Conservation (phyloP, 2,888 invertebrate species). For the Proisotoma minuta region DNA sequence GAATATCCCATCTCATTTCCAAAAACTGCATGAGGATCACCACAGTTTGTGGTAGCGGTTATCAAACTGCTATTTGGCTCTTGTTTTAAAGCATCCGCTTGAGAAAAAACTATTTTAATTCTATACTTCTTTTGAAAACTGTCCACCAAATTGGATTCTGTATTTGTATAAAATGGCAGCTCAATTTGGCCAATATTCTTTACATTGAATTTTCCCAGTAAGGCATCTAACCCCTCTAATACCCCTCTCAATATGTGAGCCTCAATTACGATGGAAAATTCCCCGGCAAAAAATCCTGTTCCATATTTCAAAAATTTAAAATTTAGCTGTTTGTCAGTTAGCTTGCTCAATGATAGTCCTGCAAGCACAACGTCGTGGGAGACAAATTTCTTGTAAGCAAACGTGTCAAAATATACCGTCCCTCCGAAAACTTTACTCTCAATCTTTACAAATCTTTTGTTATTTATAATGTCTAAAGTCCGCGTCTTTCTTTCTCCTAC, state of each 20-base stretch:
- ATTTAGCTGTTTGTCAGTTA: neutral
- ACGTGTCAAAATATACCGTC: conserved; percentile 18
- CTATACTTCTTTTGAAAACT: conserved; percentile 16
- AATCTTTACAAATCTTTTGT: neutral
- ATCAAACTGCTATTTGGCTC: conserved; percentile 15
- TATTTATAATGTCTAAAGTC: neutral
- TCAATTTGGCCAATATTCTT: conserved; percentile 21
- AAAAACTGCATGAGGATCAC: conserved; percentile 27
- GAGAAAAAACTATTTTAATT: conserved; percentile 16
- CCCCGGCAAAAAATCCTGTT: conserved; percentile 35
- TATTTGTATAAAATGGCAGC: conserved; percentile 28
- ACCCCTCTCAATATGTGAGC: conserved; percentile 22
- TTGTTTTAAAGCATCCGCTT: conserved; percentile 31
- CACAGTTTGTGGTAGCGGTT: conserved; percentile 33
- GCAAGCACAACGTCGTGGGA: conserved; percentile 23
- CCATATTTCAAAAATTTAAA: conserved; percentile 40
- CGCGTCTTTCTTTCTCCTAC: conserved; percentile 26
- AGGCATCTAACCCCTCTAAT: conserved; percentile 27
- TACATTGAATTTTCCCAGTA: conserved; percentile 14
- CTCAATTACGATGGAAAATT: conserved; percentile 17
- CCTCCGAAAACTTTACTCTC: neutral
- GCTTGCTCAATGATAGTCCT: conserved; percentile 13
- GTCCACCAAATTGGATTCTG: conserved; percentile 1
- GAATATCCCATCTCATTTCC: conserved; percentile 35
- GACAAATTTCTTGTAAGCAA: conserved; percentile 32